Percentiles rank a stretch among this genome's conserved stretches.
These are phyloP conservation scores for Lucifuga dentata DNA, from an alignment of 2,113 vertebrate species.

Conservation along the genomic window DNA sequence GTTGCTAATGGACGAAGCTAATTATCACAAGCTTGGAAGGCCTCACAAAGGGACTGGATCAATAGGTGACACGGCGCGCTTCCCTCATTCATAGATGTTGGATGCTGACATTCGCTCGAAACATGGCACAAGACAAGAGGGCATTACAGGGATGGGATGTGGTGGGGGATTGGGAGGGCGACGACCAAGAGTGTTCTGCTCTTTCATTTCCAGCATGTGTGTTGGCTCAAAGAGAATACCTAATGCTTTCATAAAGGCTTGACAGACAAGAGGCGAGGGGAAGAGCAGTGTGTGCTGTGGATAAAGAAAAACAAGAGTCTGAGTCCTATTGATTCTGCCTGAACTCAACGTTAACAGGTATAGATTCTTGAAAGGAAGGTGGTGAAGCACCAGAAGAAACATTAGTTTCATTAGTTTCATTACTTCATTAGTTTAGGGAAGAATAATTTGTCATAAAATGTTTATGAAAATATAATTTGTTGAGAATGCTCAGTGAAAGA, in stretches of 20 bases:
- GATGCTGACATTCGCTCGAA: conserved; percentile 78
- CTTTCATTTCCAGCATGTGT: conserved; percentile 75
- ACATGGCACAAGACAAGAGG: conserved; percentile 72
- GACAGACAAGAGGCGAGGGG: conserved; percentile 47
- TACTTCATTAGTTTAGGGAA: conserved; percentile 13
- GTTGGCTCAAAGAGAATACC: conserved; percentile 70
- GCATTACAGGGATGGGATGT: conserved; percentile 66
- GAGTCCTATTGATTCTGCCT: conserved; percentile 52
- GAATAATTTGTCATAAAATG: not conserved
- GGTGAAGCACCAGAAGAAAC: conserved; percentile 34
- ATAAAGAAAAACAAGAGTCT: conserved; percentile 57
- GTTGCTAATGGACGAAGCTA: conserved; percentile 85
- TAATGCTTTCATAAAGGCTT: conserved; percentile 73
- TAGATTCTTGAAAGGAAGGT: conserved; percentile 28
- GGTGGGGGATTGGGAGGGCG: conserved; percentile 49
- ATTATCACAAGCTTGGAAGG: conserved; percentile 83
- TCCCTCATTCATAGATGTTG: conserved; percentile 73
- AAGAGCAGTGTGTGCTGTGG: conserved; percentile 50
- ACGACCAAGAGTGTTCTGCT: conserved; percentile 65
- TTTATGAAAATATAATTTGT: not conserved
- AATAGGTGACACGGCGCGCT: conserved; percentile 77
- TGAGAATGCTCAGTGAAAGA: not conserved
- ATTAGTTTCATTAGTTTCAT: too few species aligned
- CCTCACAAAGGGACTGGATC: conserved; percentile 83
- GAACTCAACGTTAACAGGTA: conserved; percentile 58